Percentiles rank a stretch among this genome's conserved stretches.
These are phyloP conservation scores for Protonibea diacanthus DNA, from an alignment of 2,797 vertebrate species.

Conservation along the genomic window DNA sequence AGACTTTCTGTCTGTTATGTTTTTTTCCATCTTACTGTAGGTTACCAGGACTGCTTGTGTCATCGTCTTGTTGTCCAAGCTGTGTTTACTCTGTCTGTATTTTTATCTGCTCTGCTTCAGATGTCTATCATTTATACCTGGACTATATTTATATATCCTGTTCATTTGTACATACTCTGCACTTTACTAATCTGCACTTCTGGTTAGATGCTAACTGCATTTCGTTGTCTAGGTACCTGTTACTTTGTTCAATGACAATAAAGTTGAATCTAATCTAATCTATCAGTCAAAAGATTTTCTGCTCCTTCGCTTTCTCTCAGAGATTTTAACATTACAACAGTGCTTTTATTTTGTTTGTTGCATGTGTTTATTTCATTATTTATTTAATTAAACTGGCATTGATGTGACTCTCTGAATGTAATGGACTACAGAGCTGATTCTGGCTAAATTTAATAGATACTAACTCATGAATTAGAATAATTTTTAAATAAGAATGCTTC, in stretches of 20 bases:
- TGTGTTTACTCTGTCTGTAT: slow-evolving; percentile 1
- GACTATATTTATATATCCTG: too few relatives aligned
- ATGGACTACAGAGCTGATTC: not conserved
- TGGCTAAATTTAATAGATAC: not conserved
- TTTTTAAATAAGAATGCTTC: not conserved
- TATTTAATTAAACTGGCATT: not conserved
- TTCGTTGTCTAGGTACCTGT: too few relatives aligned
- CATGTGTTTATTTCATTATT: not conserved
- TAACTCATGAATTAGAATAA: not conserved
- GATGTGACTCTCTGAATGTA: not conserved
- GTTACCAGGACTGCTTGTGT: not conserved
- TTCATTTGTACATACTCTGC: too few relatives aligned
- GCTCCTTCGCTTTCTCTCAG: not conserved
- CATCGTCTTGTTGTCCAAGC: slow-evolving; percentile 2
- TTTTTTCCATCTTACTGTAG: not conserved
- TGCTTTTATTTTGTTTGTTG: not conserved
- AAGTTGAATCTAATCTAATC: too few relatives aligned
- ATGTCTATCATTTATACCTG: not conserved
- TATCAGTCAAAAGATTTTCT: not conserved
- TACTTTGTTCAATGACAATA: too few relatives aligned
- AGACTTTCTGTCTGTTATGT: not conserved
- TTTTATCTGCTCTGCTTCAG: not conserved
- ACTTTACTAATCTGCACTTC: too few relatives aligned
- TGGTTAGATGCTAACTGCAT: too few relatives aligned
- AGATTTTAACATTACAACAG: not conserved